A percentile compares a stretch with the other conserved stretches of the same genome.
Evolutionary conservation across 2,113 vertebrate genomes (phyloP).

Genomic region (Callionymus lyra): DNA sequence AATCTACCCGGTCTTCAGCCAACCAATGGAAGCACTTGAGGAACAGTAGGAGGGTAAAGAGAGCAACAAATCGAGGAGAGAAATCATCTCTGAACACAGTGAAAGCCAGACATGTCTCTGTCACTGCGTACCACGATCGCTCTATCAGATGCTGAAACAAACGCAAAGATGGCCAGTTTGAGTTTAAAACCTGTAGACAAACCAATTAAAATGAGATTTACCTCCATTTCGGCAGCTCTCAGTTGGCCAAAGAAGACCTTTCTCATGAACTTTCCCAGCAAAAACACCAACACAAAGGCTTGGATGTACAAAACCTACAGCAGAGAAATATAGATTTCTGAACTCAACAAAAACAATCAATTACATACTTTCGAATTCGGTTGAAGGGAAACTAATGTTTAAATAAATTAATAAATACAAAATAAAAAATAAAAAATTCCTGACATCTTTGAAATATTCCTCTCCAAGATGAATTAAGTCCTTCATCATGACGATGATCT

Average conservation of each 20-base stretch:
- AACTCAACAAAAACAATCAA: slow-evolving; percentile 1
- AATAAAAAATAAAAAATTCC: too few relatives aligned
- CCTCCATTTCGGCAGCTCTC: slow-evolving; percentile 92
- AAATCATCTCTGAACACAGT: slow-evolving; percentile 97
- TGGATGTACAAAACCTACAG: slow-evolving; percentile 87
- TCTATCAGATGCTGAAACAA: slow-evolving; percentile 85
- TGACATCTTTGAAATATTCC: too few relatives aligned
- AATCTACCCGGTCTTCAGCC: slow-evolving; percentile 93
- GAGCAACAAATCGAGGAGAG: slow-evolving; percentile 92
- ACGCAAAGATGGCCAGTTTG: too few relatives aligned
- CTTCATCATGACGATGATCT: too few relatives aligned
- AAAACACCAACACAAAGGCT: slow-evolving; percentile 87
- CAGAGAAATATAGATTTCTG: too few relatives aligned
- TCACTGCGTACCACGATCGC: slow-evolving; percentile 95
- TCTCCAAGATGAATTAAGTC: too few relatives aligned
- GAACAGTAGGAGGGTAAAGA: slow-evolving; percentile 95
- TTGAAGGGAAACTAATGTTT: too few relatives aligned
- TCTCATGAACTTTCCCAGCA: slow-evolving; percentile 90
- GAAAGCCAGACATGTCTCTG: slow-evolving; percentile 94
- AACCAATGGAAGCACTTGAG: slow-evolving; percentile 98
- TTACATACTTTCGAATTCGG: too few relatives aligned
- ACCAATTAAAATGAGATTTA: slow-evolving; percentile 27
- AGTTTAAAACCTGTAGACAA: background rate
- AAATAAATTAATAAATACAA: too few relatives aligned
- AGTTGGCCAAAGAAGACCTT: slow-evolving; percentile 92